Percentiles rank a stretch among this genome's conserved stretches.
These are phyloP conservation scores for Staurois parvus DNA, from an alignment of 2,797 vertebrate genomes.

Conservation along the genomic window DNA sequence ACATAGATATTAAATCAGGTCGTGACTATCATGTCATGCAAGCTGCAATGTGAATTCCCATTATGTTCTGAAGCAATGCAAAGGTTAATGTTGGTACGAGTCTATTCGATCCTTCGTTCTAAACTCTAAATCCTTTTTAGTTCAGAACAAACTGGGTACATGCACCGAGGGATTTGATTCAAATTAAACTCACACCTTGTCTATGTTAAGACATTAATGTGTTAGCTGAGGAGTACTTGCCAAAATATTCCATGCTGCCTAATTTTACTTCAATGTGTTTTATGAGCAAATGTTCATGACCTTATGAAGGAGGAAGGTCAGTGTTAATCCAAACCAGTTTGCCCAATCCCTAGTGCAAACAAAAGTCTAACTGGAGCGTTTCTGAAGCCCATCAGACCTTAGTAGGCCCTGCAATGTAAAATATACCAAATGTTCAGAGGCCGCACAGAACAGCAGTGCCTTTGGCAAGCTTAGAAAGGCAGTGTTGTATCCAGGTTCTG, in stretches of 20 bases:
- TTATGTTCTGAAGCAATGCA: not conserved
- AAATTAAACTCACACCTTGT: constrained; percentile 62
- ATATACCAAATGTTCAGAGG: constrained; percentile 57
- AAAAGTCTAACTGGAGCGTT: constrained; percentile 52
- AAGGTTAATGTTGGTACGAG: constrained; percentile 18
- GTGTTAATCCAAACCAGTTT: constrained; percentile 62
- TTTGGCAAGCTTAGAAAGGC: constrained; percentile 60
- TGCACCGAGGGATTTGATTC: constrained; percentile 53
- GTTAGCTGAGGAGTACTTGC: constrained; percentile 53
- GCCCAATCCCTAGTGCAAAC: constrained; percentile 62
- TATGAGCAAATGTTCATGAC: constrained; percentile 62
- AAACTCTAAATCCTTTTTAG: constrained; percentile 51
- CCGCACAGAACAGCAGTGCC: constrained; percentile 59
- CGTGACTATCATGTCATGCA: not conserved
- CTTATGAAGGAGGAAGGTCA: constrained; percentile 59
- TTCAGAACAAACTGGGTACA: constrained; percentile 49
- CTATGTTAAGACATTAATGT: constrained; percentile 63
- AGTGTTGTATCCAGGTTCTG: constrained; percentile 62
- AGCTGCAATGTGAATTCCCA: not conserved
- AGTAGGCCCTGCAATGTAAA: constrained; percentile 53
- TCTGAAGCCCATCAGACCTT: constrained; percentile 55
- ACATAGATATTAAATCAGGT: not conserved
- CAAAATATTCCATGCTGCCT: constrained; percentile 55
- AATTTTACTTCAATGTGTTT: constrained; percentile 61
- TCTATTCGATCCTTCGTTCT: constrained; percentile 20